Conservation (phyloP, 1,140 invertebrate species). For the Grapholita molesta region DNA sequence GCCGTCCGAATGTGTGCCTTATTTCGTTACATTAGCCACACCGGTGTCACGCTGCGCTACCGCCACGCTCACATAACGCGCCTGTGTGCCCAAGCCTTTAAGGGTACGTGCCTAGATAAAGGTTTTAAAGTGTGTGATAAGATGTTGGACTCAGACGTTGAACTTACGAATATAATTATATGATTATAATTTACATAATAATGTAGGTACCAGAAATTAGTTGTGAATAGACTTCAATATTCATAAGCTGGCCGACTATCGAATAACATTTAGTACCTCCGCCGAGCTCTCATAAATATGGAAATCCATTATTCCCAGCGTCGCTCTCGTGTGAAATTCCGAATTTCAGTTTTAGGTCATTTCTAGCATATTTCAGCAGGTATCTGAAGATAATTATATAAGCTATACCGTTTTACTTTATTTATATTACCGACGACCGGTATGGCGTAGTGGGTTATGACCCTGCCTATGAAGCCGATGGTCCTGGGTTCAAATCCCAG, state of each 20-base stretch:
- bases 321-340: slow-evolving; percentile 41
- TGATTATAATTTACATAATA: slow-evolving; percentile 11
- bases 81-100: too few relatives aligned
- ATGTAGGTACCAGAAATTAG: not conserved
- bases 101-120: too few relatives aligned
- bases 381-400: not conserved
- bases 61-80: too few relatives aligned
- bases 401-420: too few relatives aligned
- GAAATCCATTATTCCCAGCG: slow-evolving; percentile 42
- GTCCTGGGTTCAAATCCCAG: too few relatives aligned
- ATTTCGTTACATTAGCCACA: too few relatives aligned
- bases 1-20: too few relatives aligned
- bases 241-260: slow-evolving; percentile 20
- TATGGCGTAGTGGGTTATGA: too few relatives aligned
- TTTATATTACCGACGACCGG: too few relatives aligned
- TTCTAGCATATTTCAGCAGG: slow-evolving; percentile 29
- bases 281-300: slow-evolving; percentile 44
- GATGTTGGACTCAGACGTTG: not conserved
- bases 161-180: not conserved
- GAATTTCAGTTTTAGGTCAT: slow-evolving; percentile 35
- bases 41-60: too few relatives aligned
- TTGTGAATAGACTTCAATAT: slow-evolving; percentile 14
- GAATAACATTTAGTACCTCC: slow-evolving; percentile 32
- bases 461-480: too few relatives aligned
- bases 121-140: not conserved